Percentiles rank a stretch among this genome's conserved stretches.
Evolutionary conservation across 2,888 invertebrate species (phyloP).

Genomic region (Bimastos eiseni): DNA sequence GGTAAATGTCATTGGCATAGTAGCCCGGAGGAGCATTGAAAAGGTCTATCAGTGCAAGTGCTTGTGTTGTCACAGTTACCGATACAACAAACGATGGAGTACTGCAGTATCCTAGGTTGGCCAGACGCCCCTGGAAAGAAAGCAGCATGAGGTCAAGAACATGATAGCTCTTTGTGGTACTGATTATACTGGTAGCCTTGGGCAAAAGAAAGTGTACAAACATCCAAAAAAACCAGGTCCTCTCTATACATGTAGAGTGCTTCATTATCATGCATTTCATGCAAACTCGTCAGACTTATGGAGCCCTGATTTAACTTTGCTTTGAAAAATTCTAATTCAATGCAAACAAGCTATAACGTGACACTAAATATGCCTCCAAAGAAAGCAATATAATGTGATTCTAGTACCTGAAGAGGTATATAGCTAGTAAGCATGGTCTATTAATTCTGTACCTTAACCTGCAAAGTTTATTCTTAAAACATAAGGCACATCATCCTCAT

Average conservation of each 20-base stretch:
- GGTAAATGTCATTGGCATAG: constrained; percentile 94
- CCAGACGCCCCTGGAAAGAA: constrained; percentile 65
- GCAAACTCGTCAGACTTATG: neutral
- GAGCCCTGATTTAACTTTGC: too few relatives aligned
- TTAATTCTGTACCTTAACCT: neutral
- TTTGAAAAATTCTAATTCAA: too few relatives aligned
- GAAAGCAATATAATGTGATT: neutral
- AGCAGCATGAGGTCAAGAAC: constrained; percentile 70
- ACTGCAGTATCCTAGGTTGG: constrained; percentile 91
- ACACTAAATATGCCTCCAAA: neutral
- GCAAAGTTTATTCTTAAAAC: neutral
- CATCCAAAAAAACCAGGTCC: neutral
- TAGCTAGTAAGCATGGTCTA: neutral
- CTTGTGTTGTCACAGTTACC: constrained; percentile 94
- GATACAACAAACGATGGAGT: constrained; percentile 75
- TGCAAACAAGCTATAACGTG: too few relatives aligned
- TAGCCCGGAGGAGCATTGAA: constrained; percentile 92
- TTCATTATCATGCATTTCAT: neutral
- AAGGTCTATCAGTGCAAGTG: constrained; percentile 90
- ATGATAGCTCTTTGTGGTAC: neutral
- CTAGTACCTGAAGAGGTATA: neutral
- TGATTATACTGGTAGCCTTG: neutral
- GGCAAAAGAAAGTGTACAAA: neutral
- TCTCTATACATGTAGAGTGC: too few relatives aligned
- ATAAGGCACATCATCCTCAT: too few relatives aligned